Evolutionary conservation across 2,888 invertebrate genomes (phyloP).

Genomic region (Crepidodera aurea): DNA sequence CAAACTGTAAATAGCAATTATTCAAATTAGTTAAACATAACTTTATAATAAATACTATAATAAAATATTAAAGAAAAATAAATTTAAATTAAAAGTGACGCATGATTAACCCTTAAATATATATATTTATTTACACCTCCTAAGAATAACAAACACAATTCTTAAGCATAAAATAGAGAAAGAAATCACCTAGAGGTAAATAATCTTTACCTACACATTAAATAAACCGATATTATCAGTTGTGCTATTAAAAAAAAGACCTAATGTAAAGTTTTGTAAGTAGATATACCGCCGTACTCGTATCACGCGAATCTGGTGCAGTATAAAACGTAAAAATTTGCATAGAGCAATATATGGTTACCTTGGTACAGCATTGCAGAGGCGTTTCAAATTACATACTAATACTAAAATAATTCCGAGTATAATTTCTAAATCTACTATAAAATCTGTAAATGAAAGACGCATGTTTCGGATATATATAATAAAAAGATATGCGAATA

Average conservation of each 20-base stretch:
- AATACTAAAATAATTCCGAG: no score
- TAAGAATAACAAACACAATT: slow-evolving; percentile 6
- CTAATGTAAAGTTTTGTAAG: slow-evolving; percentile 14
- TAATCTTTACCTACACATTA: slow-evolving; percentile 7
- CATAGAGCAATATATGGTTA: slow-evolving; percentile 10
- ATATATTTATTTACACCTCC: not conserved
- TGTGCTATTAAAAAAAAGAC: slow-evolving; percentile 22
- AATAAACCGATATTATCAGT: slow-evolving; percentile 11
- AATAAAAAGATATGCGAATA: no score
- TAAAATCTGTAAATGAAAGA: no score
- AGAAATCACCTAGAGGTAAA: slow-evolving; percentile 4
- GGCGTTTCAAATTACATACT: slow-evolving; percentile 2
- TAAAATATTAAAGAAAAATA: not conserved
- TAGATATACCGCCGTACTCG: slow-evolving; percentile 23
- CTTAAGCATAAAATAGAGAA: slow-evolving; percentile 4
- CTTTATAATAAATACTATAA: no score
- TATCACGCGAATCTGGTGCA: slow-evolving; percentile 33
- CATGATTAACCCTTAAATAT: not conserved
- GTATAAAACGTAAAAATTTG: slow-evolving; percentile 26
- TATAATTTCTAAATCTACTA: no score
- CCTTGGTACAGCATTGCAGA: slow-evolving; percentile 6
- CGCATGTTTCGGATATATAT: no score
- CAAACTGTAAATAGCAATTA: no score
- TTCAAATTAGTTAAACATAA: no score
- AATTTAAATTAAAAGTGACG: not conserved